Conservation (phyloP, 1,140 invertebrate genomes). For the Drosophila willistoni region DNA sequence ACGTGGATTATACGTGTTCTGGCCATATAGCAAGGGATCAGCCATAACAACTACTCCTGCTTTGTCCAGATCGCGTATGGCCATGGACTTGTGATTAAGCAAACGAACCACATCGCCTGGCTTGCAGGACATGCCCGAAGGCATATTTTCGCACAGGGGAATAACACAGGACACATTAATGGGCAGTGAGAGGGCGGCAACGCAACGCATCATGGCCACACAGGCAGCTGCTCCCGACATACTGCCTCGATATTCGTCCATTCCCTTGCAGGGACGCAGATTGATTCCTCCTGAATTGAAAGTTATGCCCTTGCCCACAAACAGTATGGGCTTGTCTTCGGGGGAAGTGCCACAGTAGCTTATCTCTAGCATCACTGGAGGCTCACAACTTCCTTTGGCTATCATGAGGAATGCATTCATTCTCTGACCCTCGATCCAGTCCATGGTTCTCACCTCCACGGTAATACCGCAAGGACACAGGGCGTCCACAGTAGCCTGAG, state of each 20-base stretch:
- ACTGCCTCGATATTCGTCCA: constrained; percentile 94
- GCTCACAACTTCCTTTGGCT: constrained; percentile 89
- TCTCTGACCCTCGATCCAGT: constrained; percentile 88
- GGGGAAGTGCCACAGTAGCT: constrained; percentile 83
- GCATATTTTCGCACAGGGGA: constrained; percentile 93
- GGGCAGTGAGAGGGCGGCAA: constrained; percentile 88
- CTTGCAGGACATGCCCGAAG: constrained; percentile 91
- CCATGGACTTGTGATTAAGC: constrained; percentile 93
- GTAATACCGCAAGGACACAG: constrained; percentile 85
- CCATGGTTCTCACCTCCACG: constrained; percentile 87
- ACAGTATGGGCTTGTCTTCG: constrained; percentile 84
- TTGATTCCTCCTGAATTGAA: constrained; percentile 94
- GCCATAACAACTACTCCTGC: constrained; percentile 94
- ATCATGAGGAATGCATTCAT: constrained; percentile 92
- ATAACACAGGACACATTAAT: constrained; percentile 91
- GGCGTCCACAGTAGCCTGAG: constrained; percentile 85
- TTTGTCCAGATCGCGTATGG: constrained; percentile 95
- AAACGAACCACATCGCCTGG: constrained; percentile 94
- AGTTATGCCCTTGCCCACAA: constrained; percentile 94
- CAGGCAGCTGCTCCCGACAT: constrained; percentile 96
- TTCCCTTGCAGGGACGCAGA: constrained; percentile 88
- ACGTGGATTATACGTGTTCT: constrained; percentile 85
- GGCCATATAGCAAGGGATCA: constrained; percentile 92
- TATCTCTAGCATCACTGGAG: constrained; percentile 91
- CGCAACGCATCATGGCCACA: constrained; percentile 88